Evolutionary conservation across 2,888 invertebrate species (phyloP), one percentile per base, ranked within the genome.

Genomic region (Flexamia atlantica): DNA sequence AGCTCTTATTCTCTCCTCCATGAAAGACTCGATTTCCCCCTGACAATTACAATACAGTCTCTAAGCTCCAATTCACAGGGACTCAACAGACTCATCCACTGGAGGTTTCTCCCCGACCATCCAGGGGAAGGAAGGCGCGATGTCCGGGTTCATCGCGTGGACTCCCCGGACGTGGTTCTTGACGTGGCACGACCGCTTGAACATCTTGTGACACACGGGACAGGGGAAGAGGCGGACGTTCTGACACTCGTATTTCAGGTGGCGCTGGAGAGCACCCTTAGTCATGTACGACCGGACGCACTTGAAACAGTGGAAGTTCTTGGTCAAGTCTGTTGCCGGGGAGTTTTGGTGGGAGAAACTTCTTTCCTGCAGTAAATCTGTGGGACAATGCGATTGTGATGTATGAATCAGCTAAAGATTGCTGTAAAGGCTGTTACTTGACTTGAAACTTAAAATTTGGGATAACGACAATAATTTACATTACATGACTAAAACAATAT

Each of bases 161-260:
- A 79, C 20, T 3, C 4, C 30, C 20, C 57, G 88, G 5, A 88
- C 87, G 84, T 89, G 89, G 5, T 88, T 86, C 74, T 89, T 89
- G 9, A 89, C 86, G 42, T 89, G 89, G 88, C 88, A 88, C 57
- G 87, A 88, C 57, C 89, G 85, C 82, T 89, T 88, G 28, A 88
- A 90, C 0, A 89, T 89, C 17, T 90, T 90, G 84, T 89, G 88
- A 86, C 91, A 91, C 12, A 89, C 87, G 0, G 90, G 90, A 87
- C 91, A 91, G 42, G 89, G 88, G 82, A 89, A 90, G 14, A 84
- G 70, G 0, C 87, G 87, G 30, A 81, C 85, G 46, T 85, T 85
- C 25, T 86, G 85, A 81, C 86, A 86, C 74, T 86, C 86, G 50
- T 80, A 81, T 25, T 84, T 83, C 3, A 80, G 30, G 40, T 84